Evolutionary conservation across 2,113 vertebrate genomes (phyloP), one percentile per base, ranked within the genome.

Genomic region (Halcyon senegalensis): DNA sequence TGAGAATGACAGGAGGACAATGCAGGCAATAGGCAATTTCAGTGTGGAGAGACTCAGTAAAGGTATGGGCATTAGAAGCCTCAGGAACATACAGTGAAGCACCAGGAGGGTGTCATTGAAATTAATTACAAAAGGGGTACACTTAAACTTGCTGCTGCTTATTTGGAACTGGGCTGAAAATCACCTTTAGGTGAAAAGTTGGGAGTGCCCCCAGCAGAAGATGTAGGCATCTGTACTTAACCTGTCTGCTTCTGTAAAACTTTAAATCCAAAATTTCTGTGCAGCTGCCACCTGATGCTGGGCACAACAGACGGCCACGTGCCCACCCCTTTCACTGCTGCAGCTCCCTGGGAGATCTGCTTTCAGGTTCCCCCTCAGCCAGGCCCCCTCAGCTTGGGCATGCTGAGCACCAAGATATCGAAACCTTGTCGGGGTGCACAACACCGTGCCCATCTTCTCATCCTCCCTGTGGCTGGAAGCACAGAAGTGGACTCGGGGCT

Each of bases 231-330:
- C 46, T 79, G 20, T 48, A 70, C 28, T 33, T 51, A 58, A 41
- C 31, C 23, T 90, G 1, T 33, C 35, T 78, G n/a, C 43, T 85
- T 27, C 66, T 79, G 19, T 41, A 39, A 50, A 83, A 83, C 63
- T 4, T 46, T 37, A 55, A 44, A 83, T 50, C 21, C 43, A 51
- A 41, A 75, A 24, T 79, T 11, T 27, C 30, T 3, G 2, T 7
- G 58, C 16, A 27, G n/a, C 62, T 80, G 62, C 37, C 58, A 23
- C 17, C 18, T 63, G 33, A 1, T 31, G 16, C 18, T 35, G 59
- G 19, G 24, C 21, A 11, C 12, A 5, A 23, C 13, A 33, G 24
- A 6, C 0, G 1, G 27, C 46, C 11, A 4, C 0, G 0, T 41
- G 31, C 37, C 43, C 1, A 1, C 21, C 21, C 39, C 56, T 70